These are phyloP conservation scores for Brachirus orientalis DNA, from an alignment of 2,113 vertebrate species.

Conservation along the genomic window DNA sequence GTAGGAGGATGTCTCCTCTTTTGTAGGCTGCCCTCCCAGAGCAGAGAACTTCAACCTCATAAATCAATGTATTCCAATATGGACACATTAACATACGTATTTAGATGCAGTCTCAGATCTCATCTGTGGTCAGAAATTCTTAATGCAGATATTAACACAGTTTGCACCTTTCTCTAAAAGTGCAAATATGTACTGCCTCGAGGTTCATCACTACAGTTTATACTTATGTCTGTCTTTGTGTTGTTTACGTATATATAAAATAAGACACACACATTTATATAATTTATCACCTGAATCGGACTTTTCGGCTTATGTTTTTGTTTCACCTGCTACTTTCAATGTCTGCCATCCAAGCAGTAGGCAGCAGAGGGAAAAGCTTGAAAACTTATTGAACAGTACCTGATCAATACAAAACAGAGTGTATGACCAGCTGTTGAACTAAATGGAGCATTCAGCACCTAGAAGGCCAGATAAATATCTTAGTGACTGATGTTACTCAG, in stretches of 20 bases:
- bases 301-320: background rate
- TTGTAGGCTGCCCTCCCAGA: conserved; percentile 69
- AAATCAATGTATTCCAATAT: conserved; percentile 69
- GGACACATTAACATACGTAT: conserved; percentile 57
- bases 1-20: conserved; percentile 78
- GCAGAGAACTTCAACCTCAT: conserved; percentile 62
- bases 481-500: background rate
- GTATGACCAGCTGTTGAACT: background rate
- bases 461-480: background rate
- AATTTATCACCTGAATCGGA: too few species aligned
- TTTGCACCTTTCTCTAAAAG: too few species aligned
- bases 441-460: background rate
- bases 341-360: too few species aligned
- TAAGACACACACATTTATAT: too few species aligned
- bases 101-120: too few species aligned
- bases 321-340: too few species aligned
- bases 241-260: too few species aligned
- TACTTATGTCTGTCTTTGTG: too few species aligned
- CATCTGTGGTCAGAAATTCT: conserved; percentile 9
- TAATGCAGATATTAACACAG: background rate
- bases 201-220: background rate
- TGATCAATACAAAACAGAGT: background rate
- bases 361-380: too few species aligned
- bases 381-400: background rate
- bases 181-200: too few species aligned